Percentiles rank a stretch among this genome's conserved stretches.
phyloP scores from a whole-genome alignment of 2,888 invertebrate genomes.

The Balanococcus diminutus region DNA sequence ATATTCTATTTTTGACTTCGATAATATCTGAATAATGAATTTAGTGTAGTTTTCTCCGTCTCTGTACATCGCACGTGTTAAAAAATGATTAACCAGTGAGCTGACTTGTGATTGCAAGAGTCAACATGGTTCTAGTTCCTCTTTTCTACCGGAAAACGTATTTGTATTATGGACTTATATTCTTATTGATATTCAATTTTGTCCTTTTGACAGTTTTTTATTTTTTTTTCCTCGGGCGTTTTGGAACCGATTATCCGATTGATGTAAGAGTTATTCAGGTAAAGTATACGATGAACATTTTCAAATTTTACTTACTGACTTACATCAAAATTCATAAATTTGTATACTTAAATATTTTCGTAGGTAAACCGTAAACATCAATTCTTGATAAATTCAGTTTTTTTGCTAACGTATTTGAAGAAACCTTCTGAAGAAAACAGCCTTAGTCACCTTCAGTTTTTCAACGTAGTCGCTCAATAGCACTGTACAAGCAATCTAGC shows the following conservation, averaged over 20 bases:
- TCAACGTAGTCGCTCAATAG: no score
- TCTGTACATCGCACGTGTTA: not conserved
- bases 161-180: not conserved
- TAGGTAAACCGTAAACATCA: no score
- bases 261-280: not conserved
- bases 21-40: no score
- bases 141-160: not conserved
- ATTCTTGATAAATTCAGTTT: not conserved
- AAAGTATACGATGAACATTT: not conserved
- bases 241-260: not conserved
- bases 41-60: not conserved
- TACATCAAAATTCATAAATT: not conserved
- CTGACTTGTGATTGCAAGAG: not conserved
- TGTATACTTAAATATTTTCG: not conserved
- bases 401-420: no score
- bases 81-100: not conserved
- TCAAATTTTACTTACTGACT: not conserved
- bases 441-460: no score
- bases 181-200: constrained; percentile 6
- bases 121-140: not conserved
- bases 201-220: not conserved
- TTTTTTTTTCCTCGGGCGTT: not conserved
- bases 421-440: no score
- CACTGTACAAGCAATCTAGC: no score
- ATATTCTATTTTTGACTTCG: no score